Evolutionary conservation across 2,797 vertebrate genomes (phyloP).

Genomic region (Dendrocincla tyrannina): DNA sequence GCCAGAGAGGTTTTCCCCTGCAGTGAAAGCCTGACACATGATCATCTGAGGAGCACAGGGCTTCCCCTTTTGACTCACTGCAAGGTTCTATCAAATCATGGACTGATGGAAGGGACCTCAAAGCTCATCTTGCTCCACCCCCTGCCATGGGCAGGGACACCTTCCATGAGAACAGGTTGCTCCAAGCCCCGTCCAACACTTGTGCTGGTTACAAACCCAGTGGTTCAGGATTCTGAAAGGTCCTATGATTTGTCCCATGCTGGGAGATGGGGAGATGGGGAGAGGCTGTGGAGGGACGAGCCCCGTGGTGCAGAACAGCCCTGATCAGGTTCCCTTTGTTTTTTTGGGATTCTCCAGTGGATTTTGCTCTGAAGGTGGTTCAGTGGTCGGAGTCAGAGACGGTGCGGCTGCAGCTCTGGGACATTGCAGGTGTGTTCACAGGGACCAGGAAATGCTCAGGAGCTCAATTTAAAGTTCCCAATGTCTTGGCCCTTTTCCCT

Average conservation of each 20-base stretch:
- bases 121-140: background rate
- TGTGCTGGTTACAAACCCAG: background rate
- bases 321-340: background rate
- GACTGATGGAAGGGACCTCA: background rate
- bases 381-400: slow-evolving; percentile 83
- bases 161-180: background rate
- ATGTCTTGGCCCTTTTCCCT: background rate
- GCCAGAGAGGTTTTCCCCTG: background rate
- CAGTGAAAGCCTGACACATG: background rate
- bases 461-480: background rate
- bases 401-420: slow-evolving; percentile 83
- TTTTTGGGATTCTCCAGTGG: slow-evolving; percentile 69
- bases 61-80: background rate
- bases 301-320: rapidly evolving
- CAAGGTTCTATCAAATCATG: rapidly evolving
- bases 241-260: rapidly evolving
- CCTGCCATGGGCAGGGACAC: background rate
- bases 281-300: background rate
- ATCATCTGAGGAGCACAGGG: rapidly evolving
- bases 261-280: background rate
- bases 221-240: background rate
- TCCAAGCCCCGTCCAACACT: background rate
- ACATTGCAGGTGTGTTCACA: slow-evolving; percentile 79
- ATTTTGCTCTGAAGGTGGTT: slow-evolving; percentile 84
- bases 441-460: background rate